These are phyloP conservation scores for Malurus melanocephalus DNA, from an alignment of 2,113 vertebrate species.

Conservation along the genomic window DNA sequence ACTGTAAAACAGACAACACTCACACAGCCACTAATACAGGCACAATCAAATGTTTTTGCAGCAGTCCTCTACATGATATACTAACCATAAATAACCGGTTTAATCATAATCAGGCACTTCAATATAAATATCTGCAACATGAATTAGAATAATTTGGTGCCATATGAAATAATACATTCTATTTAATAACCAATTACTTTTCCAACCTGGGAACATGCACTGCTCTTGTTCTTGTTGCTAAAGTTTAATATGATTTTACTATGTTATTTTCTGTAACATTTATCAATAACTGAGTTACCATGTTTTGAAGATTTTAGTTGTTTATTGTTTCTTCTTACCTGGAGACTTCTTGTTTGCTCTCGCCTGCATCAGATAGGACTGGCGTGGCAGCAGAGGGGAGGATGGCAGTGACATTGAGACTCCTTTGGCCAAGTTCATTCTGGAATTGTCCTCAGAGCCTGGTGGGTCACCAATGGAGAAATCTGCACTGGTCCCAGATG, in stretches of 20 bases:
- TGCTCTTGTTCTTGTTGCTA: neutral
- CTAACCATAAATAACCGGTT: neutral
- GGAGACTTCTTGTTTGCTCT: conserved; percentile 90
- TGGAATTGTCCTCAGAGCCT: conserved; percentile 75
- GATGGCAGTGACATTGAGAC: conserved; percentile 95
- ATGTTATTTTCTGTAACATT: neutral
- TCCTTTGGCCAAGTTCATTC: conserved; percentile 83
- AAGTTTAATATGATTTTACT: neutral
- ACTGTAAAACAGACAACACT: neutral
- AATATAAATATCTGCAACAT: neutral
- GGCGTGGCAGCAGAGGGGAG: conserved; percentile 92
- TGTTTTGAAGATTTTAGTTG: neutral
- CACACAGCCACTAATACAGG: neutral
- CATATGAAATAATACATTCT: neutral
- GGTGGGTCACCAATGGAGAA: conserved; percentile 56
- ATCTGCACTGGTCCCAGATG: conserved; percentile 65
- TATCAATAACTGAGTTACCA: neutral
- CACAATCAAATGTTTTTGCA: neutral
- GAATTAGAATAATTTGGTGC: neutral
- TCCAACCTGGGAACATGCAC: neutral
- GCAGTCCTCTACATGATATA: neutral
- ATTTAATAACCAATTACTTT: neutral
- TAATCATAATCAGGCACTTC: neutral
- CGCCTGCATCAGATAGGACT: conserved; percentile 84
- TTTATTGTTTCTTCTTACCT: conserved; percentile 72